Conservation (phyloP, 2,888 invertebrate genomes). For the Sericinus montela region DNA sequence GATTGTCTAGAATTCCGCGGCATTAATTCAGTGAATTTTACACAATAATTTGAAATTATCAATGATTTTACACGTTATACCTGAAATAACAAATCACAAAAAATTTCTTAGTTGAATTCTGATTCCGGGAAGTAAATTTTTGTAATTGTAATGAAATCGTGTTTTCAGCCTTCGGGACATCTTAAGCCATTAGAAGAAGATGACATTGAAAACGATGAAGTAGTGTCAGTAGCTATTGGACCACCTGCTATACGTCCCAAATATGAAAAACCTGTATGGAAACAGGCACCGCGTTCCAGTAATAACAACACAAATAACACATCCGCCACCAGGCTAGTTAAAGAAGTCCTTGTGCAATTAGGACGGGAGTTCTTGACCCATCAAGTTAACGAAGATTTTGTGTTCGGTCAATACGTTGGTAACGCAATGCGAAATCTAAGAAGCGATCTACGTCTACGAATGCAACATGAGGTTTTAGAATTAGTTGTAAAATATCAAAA, state of each 20-base stretch:
- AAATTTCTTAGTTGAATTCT: too few species aligned
- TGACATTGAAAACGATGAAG: conserved; percentile 66
- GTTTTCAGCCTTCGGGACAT: conserved; percentile 56
- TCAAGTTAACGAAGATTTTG: conserved; percentile 64
- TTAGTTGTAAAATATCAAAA: conserved; percentile 47
- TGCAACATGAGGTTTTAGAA: conserved; percentile 68
- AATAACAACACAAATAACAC: conserved; percentile 20
- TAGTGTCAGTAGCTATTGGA: conserved; percentile 65
- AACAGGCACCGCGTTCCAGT: conserved; percentile 27
- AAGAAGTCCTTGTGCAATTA: conserved; percentile 50
- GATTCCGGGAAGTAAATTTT: too few species aligned
- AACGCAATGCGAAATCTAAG: conserved; percentile 60
- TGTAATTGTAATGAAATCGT: not conserved
- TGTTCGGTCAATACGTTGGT: conserved; percentile 67
- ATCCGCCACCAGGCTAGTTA: conserved; percentile 43
- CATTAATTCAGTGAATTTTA: too few species aligned
- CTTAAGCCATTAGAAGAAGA: conserved; percentile 60
- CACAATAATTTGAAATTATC: too few species aligned
- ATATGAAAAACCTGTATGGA: conserved; percentile 48
- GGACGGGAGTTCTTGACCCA: conserved; percentile 54
- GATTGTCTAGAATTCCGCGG: too few species aligned
- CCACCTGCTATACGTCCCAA: conserved; percentile 59
- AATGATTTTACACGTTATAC: too few species aligned
- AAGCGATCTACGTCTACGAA: conserved; percentile 41
- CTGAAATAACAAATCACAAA: too few species aligned